A percentile compares a stretch with the other conserved stretches of the same genome.
phyloP scores from a whole-genome alignment of 2,888 invertebrate genomes.

The Diplolepis rosae region DNA sequence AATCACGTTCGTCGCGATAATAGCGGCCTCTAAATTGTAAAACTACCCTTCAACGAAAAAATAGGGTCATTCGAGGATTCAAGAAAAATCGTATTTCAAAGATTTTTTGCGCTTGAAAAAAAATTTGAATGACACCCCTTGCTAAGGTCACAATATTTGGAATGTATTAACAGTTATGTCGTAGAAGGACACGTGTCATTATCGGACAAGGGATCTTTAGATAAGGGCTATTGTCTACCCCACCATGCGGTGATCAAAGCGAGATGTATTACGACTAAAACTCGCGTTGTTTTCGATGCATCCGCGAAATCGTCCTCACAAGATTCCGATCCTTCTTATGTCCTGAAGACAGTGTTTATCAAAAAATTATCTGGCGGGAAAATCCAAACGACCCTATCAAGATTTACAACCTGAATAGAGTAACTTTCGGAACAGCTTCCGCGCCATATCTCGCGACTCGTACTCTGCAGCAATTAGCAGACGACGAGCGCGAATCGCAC shows the following conservation, averaged over 20 bases:
- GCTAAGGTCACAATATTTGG: background rate
- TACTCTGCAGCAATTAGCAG: background rate
- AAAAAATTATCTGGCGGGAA: conserved; percentile 55
- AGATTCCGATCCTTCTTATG: conserved; percentile 16
- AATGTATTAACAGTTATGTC: background rate
- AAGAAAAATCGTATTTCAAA: background rate
- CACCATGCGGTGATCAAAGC: conserved; percentile 32
- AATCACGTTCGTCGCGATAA: background rate
- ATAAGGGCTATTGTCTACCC: background rate
- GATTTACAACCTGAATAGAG: conserved; percentile 37
- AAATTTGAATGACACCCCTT: background rate
- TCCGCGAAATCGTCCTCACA: conserved; percentile 40
- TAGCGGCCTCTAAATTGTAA: background rate
- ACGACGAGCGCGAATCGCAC: background rate
- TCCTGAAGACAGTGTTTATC: conserved; percentile 43
- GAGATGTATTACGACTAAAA: conserved; percentile 10
- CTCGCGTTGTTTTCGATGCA: conserved; percentile 32
- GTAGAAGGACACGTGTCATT: background rate
- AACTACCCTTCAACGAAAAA: background rate
- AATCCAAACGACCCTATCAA: conserved; percentile 34
- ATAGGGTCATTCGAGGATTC: background rate
- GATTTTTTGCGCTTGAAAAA: background rate
- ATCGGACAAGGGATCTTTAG: background rate
- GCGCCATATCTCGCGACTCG: conserved; percentile 36
- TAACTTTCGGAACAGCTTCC: conserved; percentile 33